These are phyloP conservation scores for Grus americana DNA, from an alignment of 2,113 vertebrate genomes.

Conservation along the genomic window DNA sequence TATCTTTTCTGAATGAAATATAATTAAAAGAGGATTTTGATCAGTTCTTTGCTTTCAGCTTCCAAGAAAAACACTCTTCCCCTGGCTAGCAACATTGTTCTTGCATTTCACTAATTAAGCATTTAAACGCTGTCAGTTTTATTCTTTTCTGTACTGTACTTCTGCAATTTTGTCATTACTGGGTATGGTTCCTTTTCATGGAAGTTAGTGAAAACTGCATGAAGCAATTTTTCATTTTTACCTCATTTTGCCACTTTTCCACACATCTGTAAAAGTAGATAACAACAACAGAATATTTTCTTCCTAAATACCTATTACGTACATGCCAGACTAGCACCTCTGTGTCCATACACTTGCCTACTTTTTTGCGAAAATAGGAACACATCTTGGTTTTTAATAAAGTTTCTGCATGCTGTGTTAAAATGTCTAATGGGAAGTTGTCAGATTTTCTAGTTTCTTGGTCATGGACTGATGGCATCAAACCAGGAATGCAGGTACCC, in stretches of 20 bases:
- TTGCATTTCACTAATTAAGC: not conserved
- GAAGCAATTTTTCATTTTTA: not conserved
- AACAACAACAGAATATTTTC: not conserved
- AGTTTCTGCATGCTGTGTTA: not conserved
- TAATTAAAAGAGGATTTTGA: not conserved
- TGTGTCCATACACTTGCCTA: not conserved
- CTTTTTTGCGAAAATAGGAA: not conserved
- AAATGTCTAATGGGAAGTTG: not conserved
- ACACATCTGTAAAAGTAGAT: not conserved
- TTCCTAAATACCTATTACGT: not conserved
- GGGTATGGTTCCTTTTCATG: not conserved
- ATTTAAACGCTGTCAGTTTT: not conserved
- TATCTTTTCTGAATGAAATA: not conserved
- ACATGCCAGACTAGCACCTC: not conserved
- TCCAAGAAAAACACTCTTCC: not conserved
- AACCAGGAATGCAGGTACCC: not conserved
- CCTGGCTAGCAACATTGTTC: not conserved
- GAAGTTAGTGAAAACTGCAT: not conserved
- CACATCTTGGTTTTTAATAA: not conserved
- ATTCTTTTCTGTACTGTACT: not conserved
- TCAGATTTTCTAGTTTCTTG: constrained; percentile 41
- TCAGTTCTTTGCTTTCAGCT: not conserved
- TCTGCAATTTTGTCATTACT: not conserved
- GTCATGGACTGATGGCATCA: not conserved
- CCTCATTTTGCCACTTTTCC: not conserved